Evolutionary conservation across 2,888 invertebrate genomes (phyloP).

Genomic region (Xestia ashworthii): DNA sequence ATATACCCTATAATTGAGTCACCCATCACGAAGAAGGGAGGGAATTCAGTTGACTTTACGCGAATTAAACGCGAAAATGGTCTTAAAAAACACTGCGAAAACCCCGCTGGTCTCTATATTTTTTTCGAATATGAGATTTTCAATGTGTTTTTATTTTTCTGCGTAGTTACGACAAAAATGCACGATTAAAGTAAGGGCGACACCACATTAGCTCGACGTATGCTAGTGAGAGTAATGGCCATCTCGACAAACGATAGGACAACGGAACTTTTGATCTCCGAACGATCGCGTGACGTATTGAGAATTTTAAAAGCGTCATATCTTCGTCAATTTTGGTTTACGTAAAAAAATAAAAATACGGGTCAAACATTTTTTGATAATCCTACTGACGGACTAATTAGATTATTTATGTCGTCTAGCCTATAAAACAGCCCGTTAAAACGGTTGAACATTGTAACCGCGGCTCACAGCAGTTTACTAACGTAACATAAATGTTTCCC

Average conservation of each 20-base stretch:
- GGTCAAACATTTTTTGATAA: too few relatives aligned
- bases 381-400: too few relatives aligned
- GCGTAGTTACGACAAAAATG: too few relatives aligned
- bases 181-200: background rate
- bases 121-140: background rate
- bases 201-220: background rate
- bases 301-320: too few relatives aligned
- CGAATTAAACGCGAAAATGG: background rate
- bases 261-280: background rate
- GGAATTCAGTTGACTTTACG: background rate
- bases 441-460: background rate
- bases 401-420: too few relatives aligned
- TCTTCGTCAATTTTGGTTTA: too few relatives aligned
- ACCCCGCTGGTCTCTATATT: background rate
- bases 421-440: too few relatives aligned
- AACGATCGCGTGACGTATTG: too few relatives aligned
- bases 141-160: background rate
- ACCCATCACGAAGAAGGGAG: background rate
- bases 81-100: background rate
- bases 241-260: background rate
- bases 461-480: constrained; percentile 1
- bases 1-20: background rate
- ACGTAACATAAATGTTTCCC: constrained; percentile 44
- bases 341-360: too few relatives aligned
- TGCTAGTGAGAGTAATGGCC: background rate